These are phyloP conservation scores for Lasioglossum malachurum DNA, from an alignment of 2,888 invertebrate genomes.

Conservation along the genomic window DNA sequence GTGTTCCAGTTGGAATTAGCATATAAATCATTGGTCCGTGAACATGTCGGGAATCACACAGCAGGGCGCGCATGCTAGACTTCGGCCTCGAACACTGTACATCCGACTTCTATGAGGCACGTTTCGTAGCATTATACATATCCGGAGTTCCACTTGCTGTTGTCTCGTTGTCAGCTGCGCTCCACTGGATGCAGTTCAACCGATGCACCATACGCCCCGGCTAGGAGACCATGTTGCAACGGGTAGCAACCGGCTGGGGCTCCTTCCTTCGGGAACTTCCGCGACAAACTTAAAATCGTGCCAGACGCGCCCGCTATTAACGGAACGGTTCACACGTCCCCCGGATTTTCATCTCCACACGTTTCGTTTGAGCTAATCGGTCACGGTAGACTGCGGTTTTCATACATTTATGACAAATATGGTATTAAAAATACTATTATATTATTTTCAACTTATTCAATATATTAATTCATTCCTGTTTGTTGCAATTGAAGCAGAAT, in stretches of 20 bases:
- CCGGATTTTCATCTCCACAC: neutral
- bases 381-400: too few species aligned
- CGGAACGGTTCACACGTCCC: neutral
- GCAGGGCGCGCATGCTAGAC: constrained; percentile 30
- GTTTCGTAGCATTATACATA: constrained; percentile 56
- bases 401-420: too few species aligned
- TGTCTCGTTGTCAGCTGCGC: constrained; percentile 68
- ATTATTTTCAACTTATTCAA: too few species aligned
- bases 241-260: constrained; percentile 20
- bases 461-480: too few species aligned
- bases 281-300: constrained; percentile 56
- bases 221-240: constrained; percentile 32
- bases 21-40: constrained; percentile 74
- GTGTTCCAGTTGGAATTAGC: constrained; percentile 67
- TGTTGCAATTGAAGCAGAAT: too few species aligned
- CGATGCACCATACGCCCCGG: constrained; percentile 47
- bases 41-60: constrained; percentile 62
- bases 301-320: constrained; percentile 26
- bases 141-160: constrained; percentile 74
- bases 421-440: too few species aligned
- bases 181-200: constrained; percentile 75
- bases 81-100: neutral
- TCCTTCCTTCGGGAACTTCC: constrained; percentile 39
- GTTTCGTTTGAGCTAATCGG: neutral
- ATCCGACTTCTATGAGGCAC: constrained; percentile 46